Evolutionary conservation across 1,140 invertebrate genomes (phyloP).

Genomic region (Drosophila kurseongensis): DNA sequence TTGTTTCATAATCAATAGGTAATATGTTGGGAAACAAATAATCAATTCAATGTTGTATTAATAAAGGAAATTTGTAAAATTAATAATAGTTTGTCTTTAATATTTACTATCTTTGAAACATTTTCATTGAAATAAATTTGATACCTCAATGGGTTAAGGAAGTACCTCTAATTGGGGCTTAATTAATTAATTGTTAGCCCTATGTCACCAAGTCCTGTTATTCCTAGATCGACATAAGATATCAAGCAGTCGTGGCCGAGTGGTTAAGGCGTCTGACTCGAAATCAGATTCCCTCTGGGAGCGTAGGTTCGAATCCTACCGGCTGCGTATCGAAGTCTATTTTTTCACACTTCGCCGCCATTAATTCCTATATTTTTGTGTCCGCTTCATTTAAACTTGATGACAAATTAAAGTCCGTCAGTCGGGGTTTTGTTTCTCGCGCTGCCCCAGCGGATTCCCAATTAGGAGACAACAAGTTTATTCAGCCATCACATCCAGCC

Average conservation of each 20-base stretch:
- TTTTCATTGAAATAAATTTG: too few species aligned
- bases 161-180: too few species aligned
- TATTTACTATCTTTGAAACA: too few species aligned
- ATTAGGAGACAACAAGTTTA: slow-evolving; percentile 63
- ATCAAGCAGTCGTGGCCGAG: slow-evolving; percentile 90
- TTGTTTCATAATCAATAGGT: too few species aligned
- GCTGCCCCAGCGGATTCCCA: slow-evolving; percentile 35
- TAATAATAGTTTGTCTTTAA: too few species aligned
- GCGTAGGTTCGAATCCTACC: slow-evolving; percentile 94
- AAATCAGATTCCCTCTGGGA: slow-evolving; percentile 94
- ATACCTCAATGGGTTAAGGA: too few species aligned
- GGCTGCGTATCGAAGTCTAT: slow-evolving; percentile 86
- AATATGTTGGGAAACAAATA: too few species aligned
- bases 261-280: slow-evolving; percentile 94
- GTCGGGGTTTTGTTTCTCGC: slow-evolving; percentile 12
- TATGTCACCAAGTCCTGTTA: too few species aligned
- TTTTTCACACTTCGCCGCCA: background rate
- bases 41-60: too few species aligned
- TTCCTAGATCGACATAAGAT: too few species aligned
- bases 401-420: slow-evolving; percentile 33
- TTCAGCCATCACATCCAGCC: slow-evolving; percentile 57
- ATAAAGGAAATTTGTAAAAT: too few species aligned
- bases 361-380: background rate
- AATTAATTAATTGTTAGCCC: too few species aligned
- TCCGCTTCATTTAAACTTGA: background rate